phyloP scores from a whole-genome alignment of 2,113 vertebrate genomes.

The Pardalotus punctatus region DNA sequence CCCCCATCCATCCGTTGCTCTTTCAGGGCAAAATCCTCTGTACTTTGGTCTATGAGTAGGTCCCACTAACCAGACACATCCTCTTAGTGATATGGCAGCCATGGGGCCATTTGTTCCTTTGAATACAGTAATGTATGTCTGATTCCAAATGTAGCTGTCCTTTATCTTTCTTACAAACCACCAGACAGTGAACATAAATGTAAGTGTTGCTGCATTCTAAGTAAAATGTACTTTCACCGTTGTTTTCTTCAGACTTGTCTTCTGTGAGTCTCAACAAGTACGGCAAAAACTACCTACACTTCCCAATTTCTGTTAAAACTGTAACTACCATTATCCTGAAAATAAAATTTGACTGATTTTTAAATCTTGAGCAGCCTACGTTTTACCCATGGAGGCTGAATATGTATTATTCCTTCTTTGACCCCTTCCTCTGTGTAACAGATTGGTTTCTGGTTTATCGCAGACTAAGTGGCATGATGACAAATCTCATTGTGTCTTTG shows the following conservation, averaged over 20 bases:
- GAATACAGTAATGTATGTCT: background rate
- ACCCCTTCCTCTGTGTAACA: background rate
- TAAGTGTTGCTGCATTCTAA: background rate
- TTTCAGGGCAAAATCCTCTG: background rate
- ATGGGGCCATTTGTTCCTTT: background rate
- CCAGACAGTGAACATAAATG: background rate
- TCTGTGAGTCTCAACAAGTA: background rate
- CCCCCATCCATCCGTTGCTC: background rate
- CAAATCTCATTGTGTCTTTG: background rate
- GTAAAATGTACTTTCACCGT: background rate
- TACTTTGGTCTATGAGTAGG: background rate
- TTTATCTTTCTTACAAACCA: background rate
- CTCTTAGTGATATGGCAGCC: background rate
- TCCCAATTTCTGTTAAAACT: background rate
- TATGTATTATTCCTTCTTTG: background rate
- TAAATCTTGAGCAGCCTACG: background rate
- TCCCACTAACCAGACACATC: background rate
- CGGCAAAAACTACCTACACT: background rate
- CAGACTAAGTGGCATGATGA: background rate
- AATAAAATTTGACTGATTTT: background rate
- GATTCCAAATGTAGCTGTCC: background rate
- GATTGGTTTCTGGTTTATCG: background rate
- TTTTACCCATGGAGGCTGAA: background rate
- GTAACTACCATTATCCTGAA: background rate
- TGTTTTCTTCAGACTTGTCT: background rate